phyloP scores from a whole-genome alignment of 2,113 vertebrate genomes.

The Spea bombifrons region DNA sequence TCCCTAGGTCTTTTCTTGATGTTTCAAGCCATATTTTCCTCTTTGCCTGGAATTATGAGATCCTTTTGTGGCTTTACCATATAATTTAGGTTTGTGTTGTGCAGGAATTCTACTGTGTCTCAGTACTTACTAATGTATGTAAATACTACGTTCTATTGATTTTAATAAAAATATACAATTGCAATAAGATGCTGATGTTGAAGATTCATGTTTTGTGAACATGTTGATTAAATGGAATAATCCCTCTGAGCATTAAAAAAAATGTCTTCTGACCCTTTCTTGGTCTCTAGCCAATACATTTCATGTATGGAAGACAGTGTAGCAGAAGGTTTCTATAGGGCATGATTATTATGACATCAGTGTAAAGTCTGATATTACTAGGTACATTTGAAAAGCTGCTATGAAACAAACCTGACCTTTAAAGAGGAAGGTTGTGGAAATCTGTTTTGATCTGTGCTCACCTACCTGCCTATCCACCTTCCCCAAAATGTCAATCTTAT shows the following conservation, averaged over 20 bases:
- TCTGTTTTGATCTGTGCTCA: conserved; percentile 69
- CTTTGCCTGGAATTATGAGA: no score
- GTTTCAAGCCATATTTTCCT: no score
- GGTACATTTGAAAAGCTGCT: conserved; percentile 40
- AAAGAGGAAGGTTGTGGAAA: conserved; percentile 63
- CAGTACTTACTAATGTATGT: no score
- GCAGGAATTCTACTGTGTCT: no score
- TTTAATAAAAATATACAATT: no score
- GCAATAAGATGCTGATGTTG: no score
- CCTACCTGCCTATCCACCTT: conserved; percentile 62
- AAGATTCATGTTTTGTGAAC: not conserved
- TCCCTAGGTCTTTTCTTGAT: no score
- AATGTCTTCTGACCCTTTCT: not conserved
- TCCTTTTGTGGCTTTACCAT: no score
- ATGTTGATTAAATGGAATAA: not conserved
- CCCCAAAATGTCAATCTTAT: conserved; percentile 67
- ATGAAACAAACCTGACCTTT: conserved; percentile 65
- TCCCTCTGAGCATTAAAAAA: not conserved
- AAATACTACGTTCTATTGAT: no score
- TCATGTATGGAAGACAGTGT: conserved; percentile 7
- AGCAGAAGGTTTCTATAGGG: conserved; percentile 18
- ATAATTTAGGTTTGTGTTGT: no score
- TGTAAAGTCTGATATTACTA: conserved; percentile 33
- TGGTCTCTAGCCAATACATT: not conserved
- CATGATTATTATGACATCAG: conserved; percentile 26